Evolutionary conservation across 2,888 invertebrate genomes (phyloP), one percentile per base, ranked within the genome.

Genomic region (Bellardia bayeri): DNA sequence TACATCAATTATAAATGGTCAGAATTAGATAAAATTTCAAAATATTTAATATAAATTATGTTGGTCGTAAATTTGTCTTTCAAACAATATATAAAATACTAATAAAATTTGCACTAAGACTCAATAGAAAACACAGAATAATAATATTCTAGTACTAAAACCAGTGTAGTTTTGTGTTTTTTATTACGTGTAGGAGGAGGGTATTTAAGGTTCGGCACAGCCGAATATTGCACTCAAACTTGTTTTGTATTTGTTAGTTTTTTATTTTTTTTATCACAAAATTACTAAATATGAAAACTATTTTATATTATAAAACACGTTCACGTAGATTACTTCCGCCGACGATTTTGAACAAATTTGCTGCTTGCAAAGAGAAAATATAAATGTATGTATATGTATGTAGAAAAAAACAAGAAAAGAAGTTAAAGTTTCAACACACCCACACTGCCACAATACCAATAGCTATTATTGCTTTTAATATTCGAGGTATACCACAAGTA

Each of bases 401-500:
- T 11, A 45, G n/a, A 68, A 51, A 64, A 64, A 13, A 58, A 74
- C 74, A 78, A 72, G n/a, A 54, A 78, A 84, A 84, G 40, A 81
- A 80, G 11, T 63, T 78, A 14, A 49, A 69, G 80, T 84, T 81
- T 37, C 11, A 87, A 61, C 56, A 68, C 30, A 81, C 71, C 40
- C 74, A 78, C 81, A 45, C 30, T 51, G 58, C 51, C 80, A 49
- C 66, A 63, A 68, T 64, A 84, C 54, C 89, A 89, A 88, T 89
- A 89, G 88, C 89, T 89, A 87, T 89, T 90, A 90, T 90, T 90
- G 89, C 89, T 88, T 89, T 86, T 83, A 90, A 89, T 89, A 72
- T 82, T 89, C 89, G 88, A 74, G 88, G 89, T 90, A 79, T 89
- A 90, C 90, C 90, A 89, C 90, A 91, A 91, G 89, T 90, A 91